Base-by-base conservation (phyloP, 2,888 invertebrate genomes). In the Aelia acuminata region DNA sequence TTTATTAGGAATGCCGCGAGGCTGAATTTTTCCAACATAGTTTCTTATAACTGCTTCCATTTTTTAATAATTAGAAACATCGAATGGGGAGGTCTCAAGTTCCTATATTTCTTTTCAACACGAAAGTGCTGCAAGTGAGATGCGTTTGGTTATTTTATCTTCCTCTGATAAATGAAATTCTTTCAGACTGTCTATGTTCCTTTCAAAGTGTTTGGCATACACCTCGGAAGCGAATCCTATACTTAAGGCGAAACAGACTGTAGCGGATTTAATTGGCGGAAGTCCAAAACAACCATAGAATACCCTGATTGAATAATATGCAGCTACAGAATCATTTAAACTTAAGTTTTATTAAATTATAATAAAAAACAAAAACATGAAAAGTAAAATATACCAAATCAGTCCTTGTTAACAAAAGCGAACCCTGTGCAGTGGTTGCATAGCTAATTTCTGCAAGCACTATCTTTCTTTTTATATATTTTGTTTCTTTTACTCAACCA, bases 131-230 rank as follows among this genome's bases (percentile, higher is more conserved):
- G 57, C 57, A 13, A 26, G 26, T 3, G 57, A 57, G 26, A 57
- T 13, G 3, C 26, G 26, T 26, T 57, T 57, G 57, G 8, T 31
- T 57, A 57, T n/a, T 15, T n/a, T 26, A 26, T 13, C 57, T 15
- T 2, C n/a, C 26, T 26, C 57, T 57, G 57, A 57, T 57, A 57
- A 57, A 57, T 57, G 57, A 57, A 57, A 57, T 31, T 35, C 63
- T 70, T 70, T 20, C 63, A 35, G 63, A 1, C 31, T 70, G 35
- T 70, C 63, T 70, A 70, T 70, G 63, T 70, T 70, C 35, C 63
- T 70, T 70, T 70, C 35, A 18, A 70, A 70, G 63, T 70, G 63
- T 70, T 70, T 70, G 63, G 63, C 63, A 70, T 70, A 70, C 18
- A 70, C 63, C 31, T 35, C 63, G 31, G 20, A 35, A 35, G 18